phyloP scores from a whole-genome alignment of 2,797 vertebrate genomes.

The Takifugu rubripes region DNA sequence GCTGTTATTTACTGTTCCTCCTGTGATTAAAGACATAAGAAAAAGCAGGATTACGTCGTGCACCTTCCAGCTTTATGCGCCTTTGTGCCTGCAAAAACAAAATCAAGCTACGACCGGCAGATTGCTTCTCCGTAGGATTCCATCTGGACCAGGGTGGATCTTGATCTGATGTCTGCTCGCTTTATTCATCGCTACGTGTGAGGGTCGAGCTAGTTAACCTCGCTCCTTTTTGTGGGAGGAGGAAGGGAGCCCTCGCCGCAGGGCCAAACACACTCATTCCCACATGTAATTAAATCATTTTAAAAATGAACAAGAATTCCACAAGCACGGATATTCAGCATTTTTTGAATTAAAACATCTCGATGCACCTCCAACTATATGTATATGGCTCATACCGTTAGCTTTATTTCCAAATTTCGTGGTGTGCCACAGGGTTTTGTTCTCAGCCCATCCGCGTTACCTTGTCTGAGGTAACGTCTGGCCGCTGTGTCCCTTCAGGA shows the following conservation, averaged over 20 bases:
- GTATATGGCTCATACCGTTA: too few species aligned
- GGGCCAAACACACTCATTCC: not conserved
- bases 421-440: too few species aligned
- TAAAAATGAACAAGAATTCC: not conserved
- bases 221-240: not conserved
- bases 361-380: too few species aligned
- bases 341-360: not conserved
- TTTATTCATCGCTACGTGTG: constrained; percentile 17
- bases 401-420: too few species aligned
- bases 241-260: not conserved
- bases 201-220: constrained; percentile 13
- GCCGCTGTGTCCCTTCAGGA: too few species aligned
- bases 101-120: too few species aligned
- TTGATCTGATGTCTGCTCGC: constrained; percentile 6
- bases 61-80: too few species aligned
- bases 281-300: constrained; percentile 2
- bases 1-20: not conserved
- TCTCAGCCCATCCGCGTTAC: too few species aligned
- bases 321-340: not conserved
- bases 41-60: too few species aligned
- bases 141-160: not conserved
- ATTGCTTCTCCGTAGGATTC: not conserved
- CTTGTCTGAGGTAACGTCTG: too few species aligned
- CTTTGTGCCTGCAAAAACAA: too few species aligned
- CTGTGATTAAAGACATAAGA: too few species aligned